Conservation (phyloP, 1,140 invertebrate species). For the Tyrophagus putrescentiae region DNA sequence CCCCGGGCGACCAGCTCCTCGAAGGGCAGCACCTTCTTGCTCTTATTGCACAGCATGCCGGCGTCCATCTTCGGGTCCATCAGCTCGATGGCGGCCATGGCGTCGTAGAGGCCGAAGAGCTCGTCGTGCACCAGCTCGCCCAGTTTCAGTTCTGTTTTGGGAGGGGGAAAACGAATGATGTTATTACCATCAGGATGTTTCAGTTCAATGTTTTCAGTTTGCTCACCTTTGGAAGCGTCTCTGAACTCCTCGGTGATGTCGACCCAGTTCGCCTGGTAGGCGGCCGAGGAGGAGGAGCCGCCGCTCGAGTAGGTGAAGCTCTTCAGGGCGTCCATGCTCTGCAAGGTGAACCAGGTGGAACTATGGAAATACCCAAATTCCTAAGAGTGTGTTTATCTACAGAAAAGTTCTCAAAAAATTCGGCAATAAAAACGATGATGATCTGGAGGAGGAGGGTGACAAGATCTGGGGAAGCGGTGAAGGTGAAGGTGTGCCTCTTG, state of each 20-base stretch:
- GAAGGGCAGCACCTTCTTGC: constrained; percentile 67
- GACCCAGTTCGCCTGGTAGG: constrained; percentile 60
- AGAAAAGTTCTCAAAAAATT: too few species aligned
- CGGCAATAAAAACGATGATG: too few species aligned
- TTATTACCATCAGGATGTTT: not conserved
- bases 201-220: not conserved
- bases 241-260: constrained; percentile 62
- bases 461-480: too few species aligned
- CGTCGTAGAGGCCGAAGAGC: constrained; percentile 82
- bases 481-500: too few species aligned
- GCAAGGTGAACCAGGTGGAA: too few species aligned
- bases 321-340: constrained; percentile 6
- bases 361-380: too few species aligned
- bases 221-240: constrained; percentile 51
- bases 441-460: too few species aligned
- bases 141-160: constrained; percentile 51
- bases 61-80: constrained; percentile 99
- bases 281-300: too few species aligned
- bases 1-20: constrained; percentile 37
- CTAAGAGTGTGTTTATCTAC: too few species aligned
- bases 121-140: constrained; percentile 80
- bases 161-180: not conserved
- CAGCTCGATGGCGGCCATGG: constrained; percentile 98
- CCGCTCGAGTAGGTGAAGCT: not conserved
- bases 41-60: constrained; percentile 83